Base-by-base conservation (phyloP, 2,113 vertebrate genomes). In the Cyanoramphus novaezelandiae region DNA sequence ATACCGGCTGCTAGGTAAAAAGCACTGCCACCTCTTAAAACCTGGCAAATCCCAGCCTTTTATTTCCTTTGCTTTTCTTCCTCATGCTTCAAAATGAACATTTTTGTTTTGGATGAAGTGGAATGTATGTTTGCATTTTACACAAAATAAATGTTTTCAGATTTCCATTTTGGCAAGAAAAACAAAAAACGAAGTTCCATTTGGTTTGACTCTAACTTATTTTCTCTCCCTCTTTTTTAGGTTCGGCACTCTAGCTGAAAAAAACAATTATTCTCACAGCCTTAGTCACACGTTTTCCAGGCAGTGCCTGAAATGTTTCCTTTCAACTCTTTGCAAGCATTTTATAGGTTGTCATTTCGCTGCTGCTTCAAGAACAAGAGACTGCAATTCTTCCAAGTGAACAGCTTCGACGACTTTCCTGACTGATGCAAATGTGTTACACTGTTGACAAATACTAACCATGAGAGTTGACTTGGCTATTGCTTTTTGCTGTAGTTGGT, bases 71-170 rank as follows among this genome's bases (percentile, higher is more conserved):
- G 57, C 91, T 95, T 95, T 87, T 84, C 63, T 39, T 95, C 62
- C 44, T 92, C 78, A 5, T 65, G 79, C 96, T 94, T 96, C 91
- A 90, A 96, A 96, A 93, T 96, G 96, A 96, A 96, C 93, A 95
- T 96, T 97, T 97, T 94, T 97, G 95, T 97, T 97, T 96, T 96
- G 96, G 94, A 95, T 95, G 74, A 95, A 95, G 92, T 85, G n/a
- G 91, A 96, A 96, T 96, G 92, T 94, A 95, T 97, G 96, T 97
- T 96, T 97, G 96, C 96, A 95, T 97, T 97, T 97, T 97, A 87
- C 94, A 95, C 93, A 95, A 97, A 97, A 97, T 97, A 97, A 96
- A 97, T 97, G 96, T 97, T 97, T 97, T 96, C 95, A 97, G 89
- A 97, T 95, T 96, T 96, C 94, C 95, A 95, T 95, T 96, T 97